These are phyloP conservation scores for Luidia sarsii DNA, from an alignment of 53 echinoderm and acorn worm species.

Conservation along the genomic window DNA sequence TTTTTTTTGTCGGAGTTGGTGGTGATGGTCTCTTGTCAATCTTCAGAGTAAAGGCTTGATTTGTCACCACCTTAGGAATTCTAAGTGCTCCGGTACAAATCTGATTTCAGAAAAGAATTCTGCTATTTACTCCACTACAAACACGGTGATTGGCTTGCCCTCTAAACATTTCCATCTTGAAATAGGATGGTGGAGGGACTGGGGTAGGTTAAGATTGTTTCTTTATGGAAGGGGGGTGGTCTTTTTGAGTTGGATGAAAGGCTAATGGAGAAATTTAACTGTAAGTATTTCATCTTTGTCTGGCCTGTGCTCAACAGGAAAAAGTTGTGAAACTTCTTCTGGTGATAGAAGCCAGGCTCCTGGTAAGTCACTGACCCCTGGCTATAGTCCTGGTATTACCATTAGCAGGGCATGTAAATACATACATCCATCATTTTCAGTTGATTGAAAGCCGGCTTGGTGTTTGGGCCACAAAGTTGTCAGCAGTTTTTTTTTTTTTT, in stretches of 20 bases:
- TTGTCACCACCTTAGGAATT: too few species aligned
- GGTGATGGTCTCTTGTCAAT: too few species aligned
- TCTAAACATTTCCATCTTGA: too few species aligned
- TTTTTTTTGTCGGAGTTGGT: too few species aligned
- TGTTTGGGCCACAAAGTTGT: conserved; percentile 23
- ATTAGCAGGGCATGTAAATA: conserved; percentile 30
- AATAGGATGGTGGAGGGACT: too few species aligned
- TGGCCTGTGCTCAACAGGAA: neutral
- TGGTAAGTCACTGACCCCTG: conserved; percentile 14
- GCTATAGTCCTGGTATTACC: neutral
- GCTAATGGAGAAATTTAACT: neutral
- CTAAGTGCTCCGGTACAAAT: too few species aligned
- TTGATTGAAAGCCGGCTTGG: conserved; percentile 25
- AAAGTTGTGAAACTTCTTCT: conserved; percentile 1
- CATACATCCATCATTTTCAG: conserved; percentile 36
- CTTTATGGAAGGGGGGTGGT: neutral
- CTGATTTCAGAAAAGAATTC: too few species aligned
- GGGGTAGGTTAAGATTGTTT: neutral
- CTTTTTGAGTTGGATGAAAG: neutral
- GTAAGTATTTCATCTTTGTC: conserved; percentile 27
- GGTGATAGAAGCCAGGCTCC: conserved; percentile 4
- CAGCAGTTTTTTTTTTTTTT: conserved; percentile 44
- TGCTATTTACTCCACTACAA: too few species aligned
- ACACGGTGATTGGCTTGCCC: too few species aligned
- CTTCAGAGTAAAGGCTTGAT: too few species aligned